A percentile compares a stretch with the other conserved stretches of the same genome.
Evolutionary conservation across 2,113 vertebrate genomes (phyloP).

Genomic region (Eulacestoma nigropectus): DNA sequence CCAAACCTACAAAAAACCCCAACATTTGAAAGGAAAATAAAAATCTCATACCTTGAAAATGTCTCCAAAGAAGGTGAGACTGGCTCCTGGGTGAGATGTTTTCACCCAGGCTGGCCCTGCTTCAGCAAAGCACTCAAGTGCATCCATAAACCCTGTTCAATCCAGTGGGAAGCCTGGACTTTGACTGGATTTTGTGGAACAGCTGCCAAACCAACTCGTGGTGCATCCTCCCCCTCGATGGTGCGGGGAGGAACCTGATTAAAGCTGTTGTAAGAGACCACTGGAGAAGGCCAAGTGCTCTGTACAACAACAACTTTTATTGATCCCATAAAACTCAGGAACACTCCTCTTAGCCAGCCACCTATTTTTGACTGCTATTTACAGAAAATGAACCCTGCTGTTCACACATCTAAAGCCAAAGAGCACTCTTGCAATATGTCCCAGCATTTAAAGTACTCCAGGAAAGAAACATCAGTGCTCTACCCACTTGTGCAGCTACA

Average conservation of each 20-base stretch:
- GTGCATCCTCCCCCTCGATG: neutral
- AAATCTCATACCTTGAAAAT: neutral
- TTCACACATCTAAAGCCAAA: neutral
- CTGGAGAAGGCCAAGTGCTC: neutral
- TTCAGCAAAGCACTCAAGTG: neutral
- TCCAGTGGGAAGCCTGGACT: neutral
- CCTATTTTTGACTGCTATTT: constrained; percentile 6
- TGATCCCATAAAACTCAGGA: constrained; percentile 27
- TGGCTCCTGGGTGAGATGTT: neutral
- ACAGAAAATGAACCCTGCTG: neutral
- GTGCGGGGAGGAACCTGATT: neutral
- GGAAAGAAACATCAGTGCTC: neutral
- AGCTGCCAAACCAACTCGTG: neutral
- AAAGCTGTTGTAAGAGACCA: neutral
- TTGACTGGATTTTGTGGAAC: neutral
- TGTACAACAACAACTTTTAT: constrained; percentile 42
- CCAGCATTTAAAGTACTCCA: neutral
- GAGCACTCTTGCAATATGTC: neutral
- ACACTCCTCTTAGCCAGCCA: neutral
- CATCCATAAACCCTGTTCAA: neutral
- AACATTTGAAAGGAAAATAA: neutral
- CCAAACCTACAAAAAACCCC: neutral
- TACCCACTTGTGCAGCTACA: neutral
- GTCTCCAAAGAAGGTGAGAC: neutral
- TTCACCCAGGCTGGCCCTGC: neutral